Evolutionary conservation across 2,113 vertebrate species (phyloP).

Genomic region (Tor tambroides): DNA sequence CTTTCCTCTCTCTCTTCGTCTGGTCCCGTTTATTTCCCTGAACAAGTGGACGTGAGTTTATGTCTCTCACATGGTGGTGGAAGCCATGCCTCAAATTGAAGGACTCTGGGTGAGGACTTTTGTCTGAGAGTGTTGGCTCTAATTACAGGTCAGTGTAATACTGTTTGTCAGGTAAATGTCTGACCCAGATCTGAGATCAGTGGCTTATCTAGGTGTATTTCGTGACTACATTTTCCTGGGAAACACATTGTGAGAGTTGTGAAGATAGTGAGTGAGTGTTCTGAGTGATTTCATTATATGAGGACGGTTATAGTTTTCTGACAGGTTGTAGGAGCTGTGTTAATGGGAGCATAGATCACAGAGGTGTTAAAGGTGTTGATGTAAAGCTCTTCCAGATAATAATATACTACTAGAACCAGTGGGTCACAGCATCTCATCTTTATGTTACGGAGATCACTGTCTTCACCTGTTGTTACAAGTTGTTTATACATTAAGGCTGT

Average conservation of each 20-base stretch:
- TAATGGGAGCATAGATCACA: background rate
- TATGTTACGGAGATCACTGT: background rate
- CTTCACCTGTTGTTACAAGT: background rate
- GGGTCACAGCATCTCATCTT: background rate
- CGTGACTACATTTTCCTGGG: background rate
- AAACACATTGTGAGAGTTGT: background rate
- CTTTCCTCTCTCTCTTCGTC: background rate
- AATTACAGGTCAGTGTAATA: conserved; percentile 30
- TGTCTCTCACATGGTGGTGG: background rate
- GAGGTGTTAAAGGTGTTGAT: background rate
- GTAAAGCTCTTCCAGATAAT: background rate
- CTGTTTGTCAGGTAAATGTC: background rate
- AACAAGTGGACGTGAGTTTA: background rate
- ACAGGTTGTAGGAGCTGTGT: background rate
- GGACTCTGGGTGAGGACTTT: background rate
- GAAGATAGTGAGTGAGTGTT: background rate
- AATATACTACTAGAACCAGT: background rate
- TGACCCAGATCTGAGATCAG: conserved; percentile 15
- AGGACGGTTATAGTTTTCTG: background rate
- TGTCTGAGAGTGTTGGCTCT: background rate
- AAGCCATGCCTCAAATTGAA: background rate
- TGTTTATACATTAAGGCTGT: background rate
- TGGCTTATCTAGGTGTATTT: background rate
- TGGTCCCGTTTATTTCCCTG: background rate
- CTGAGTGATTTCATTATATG: background rate